Percentiles rank a stretch among this genome's conserved stretches.
Evolutionary conservation across 2,888 invertebrate genomes (phyloP).

Genomic region (Pterobdella sp.): DNA sequence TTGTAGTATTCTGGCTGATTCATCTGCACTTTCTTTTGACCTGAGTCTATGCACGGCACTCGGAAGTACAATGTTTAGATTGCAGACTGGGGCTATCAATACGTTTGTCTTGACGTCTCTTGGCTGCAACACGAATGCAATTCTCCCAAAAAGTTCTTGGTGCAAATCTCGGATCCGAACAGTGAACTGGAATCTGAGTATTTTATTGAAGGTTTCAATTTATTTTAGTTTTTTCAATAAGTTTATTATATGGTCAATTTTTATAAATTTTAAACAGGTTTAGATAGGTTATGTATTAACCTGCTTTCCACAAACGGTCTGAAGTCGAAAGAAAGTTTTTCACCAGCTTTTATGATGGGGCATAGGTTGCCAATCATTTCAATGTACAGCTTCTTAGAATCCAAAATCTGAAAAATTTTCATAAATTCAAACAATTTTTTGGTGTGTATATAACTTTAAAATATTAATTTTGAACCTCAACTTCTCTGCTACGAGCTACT

Average conservation of each 20-base stretch:
- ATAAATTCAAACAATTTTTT: neutral
- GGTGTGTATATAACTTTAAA: neutral
- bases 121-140: slow-evolving; percentile 93
- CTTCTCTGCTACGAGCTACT: slow-evolving; percentile 93
- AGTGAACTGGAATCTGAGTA: slow-evolving; percentile 69
- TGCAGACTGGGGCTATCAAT: slow-evolving; percentile 81
- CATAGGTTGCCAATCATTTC: slow-evolving; percentile 95
- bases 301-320: slow-evolving; percentile 94
- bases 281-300: too few species aligned
- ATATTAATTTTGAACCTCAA: slow-evolving; percentile 63
- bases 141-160: slow-evolving; percentile 78
- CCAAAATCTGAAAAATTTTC: slow-evolving; percentile 67
- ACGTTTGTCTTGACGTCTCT: slow-evolving; percentile 72
- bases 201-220: neutral
- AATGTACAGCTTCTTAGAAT: slow-evolving; percentile 85
- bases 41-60: slow-evolving; percentile 25
- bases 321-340: slow-evolving; percentile 89
- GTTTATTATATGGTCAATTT: too few species aligned
- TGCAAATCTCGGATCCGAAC: slow-evolving; percentile 76
- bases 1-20: slow-evolving; percentile 23
- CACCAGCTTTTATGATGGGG: slow-evolving; percentile 87
- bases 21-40: slow-evolving; percentile 27
- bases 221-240: too few species aligned
- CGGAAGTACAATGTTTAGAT: slow-evolving; percentile 75
- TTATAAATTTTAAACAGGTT: too few species aligned